Base-by-base conservation (phyloP, 2,113 vertebrate genomes). In the Erpornis zantholeuca region DNA sequence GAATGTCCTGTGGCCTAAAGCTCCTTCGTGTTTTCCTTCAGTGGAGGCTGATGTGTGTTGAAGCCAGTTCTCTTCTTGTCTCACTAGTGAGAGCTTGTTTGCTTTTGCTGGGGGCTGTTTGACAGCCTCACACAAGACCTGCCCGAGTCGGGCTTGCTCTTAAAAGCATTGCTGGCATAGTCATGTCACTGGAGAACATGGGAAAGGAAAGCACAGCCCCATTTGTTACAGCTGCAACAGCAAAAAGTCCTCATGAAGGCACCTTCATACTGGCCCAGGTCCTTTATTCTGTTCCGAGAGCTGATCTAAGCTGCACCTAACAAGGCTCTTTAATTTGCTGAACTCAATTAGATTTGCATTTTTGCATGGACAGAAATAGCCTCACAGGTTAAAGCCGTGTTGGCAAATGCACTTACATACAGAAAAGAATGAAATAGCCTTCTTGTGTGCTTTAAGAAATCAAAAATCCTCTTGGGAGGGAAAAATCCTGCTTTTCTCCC, bases 131-230 rank as follows among this genome's bases (percentile, higher is more conserved):
- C 4, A 3, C 75, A 82, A 70, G 92, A 88, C 59, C 79, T 91
- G 87, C 87, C 78, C 54, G 64, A 84, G 92, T 76, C 86, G 83
- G 80, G 76, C 47, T 88, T 71, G 82, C 86, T 88, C 80, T 90
- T 93, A 92, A 95, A 96, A 95, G 94, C 94, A 92, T 96, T 93
- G 68, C 86, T 95, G 91, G 92, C 95, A 96, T 86, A 83, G 88
- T 59, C 87, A 5, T 68, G 92, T 83, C 96, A 60, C 21, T 38
- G 78, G 82, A 90, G 66, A 94, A 45, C 71, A 54, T 0, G 11
- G 64, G 56, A 63, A 88, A 88, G 68, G 71, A 88, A 86, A 90
- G 86, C 82, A 88, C 68, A 88, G 7, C 72, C 50, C 38, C 6
- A 52, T 78, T 75, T 94, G 52, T 95, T 84, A 81, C 3, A 81